These are phyloP conservation scores for Pyrochroa serraticornis DNA, from an alignment of 2,888 invertebrate genomes.

Conservation along the genomic window DNA sequence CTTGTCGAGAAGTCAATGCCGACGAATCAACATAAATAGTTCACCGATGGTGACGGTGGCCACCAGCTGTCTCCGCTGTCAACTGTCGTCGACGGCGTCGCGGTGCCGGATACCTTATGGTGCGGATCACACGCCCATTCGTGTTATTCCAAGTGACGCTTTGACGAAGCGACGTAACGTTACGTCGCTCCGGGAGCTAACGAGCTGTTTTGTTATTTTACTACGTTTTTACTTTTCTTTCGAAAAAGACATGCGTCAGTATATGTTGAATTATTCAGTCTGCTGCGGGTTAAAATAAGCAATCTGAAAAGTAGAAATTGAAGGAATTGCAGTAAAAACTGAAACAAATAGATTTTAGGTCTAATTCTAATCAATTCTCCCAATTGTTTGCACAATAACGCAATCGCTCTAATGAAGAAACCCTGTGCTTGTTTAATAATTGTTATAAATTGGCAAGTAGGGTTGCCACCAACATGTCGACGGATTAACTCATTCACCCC, in stretches of 20 bases:
- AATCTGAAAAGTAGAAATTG: too few relatives aligned
- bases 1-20: constrained; percentile 30
- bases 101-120: constrained; percentile 38
- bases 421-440: too few relatives aligned
- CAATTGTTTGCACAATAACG: too few relatives aligned
- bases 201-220: constrained; percentile 26
- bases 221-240: background rate
- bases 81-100: constrained; percentile 36
- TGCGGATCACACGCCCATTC: constrained; percentile 34
- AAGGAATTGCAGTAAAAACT: too few relatives aligned
- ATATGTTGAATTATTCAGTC: background rate
- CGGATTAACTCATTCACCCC: too few relatives aligned
- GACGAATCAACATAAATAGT: constrained; percentile 37
- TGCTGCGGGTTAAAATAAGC: too few relatives aligned
- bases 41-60: constrained; percentile 31
- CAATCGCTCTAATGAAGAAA: too few relatives aligned
- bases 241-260: constrained; percentile 6
- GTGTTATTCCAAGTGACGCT: constrained; percentile 29
- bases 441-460: too few relatives aligned
- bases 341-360: too few relatives aligned
- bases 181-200: constrained; percentile 25
- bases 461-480: too few relatives aligned
- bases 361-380: too few relatives aligned
- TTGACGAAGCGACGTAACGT: constrained; percentile 27
- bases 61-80: constrained; percentile 39